Percentiles rank a stretch among this genome's conserved stretches.
Evolutionary conservation across 2,888 invertebrate genomes (phyloP).

Genomic region (Tanaodytes sp.): DNA sequence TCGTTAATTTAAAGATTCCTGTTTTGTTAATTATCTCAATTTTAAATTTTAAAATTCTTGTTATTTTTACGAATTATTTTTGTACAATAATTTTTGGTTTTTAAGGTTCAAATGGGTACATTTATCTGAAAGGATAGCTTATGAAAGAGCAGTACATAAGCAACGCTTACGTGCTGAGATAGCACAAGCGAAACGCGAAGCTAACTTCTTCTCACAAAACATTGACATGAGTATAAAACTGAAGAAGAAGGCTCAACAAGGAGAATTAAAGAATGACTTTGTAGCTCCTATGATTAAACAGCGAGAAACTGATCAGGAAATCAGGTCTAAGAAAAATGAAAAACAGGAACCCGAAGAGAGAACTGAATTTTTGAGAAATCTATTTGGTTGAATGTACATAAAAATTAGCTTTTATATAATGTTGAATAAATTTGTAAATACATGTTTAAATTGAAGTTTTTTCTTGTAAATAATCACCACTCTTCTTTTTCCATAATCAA

Average conservation of each 20-base stretch:
- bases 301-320: conserved; percentile 68
- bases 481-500: too few relatives aligned
- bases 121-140: conserved; percentile 92
- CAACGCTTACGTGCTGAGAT: conserved; percentile 91
- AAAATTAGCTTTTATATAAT: neutral
- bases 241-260: conserved; percentile 73
- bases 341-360: conserved; percentile 57
- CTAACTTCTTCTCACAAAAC: conserved; percentile 88
- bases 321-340: conserved; percentile 61
- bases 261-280: conserved; percentile 56
- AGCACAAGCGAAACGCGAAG: conserved; percentile 91
- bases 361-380: conserved; percentile 64
- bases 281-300: conserved; percentile 64
- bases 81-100: neutral
- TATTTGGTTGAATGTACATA: conserved; percentile 60
- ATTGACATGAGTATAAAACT: conserved; percentile 85
- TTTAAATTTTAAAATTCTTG: neutral
- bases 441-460: too few relatives aligned
- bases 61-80: too few relatives aligned
- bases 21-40: conserved; percentile 15
- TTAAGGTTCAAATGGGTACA: conserved; percentile 95
- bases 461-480: too few relatives aligned
- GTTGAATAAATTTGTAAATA: too few relatives aligned
- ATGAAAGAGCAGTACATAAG: conserved; percentile 91
- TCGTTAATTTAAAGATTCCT: conserved; percentile 76